Evolutionary conservation across 2,888 invertebrate genomes (phyloP).

Genomic region (Drosophila planitibia): DNA sequence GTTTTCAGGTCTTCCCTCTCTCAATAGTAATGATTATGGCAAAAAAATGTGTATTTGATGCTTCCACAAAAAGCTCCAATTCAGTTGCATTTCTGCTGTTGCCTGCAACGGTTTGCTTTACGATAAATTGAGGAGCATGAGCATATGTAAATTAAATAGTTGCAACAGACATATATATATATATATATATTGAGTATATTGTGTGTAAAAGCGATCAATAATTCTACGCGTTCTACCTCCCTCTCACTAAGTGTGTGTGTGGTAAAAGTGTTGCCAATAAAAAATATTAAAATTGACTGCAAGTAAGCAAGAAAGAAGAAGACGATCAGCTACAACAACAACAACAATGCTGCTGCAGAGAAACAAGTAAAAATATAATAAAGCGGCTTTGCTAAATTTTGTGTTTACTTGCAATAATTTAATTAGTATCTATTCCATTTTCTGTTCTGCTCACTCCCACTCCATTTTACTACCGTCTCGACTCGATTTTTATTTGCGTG

Average conservation of each 20-base stretch:
- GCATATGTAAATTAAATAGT: slow-evolving; percentile 9
- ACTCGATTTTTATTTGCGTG: slow-evolving; percentile 39
- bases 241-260: slow-evolving; percentile 24
- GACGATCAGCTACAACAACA: slow-evolving; percentile 43
- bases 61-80: slow-evolving; percentile 2
- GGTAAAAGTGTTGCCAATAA: slow-evolving; percentile 54
- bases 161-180: not conserved
- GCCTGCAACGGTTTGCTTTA: slow-evolving; percentile 26
- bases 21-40: slow-evolving; percentile 1
- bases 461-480: slow-evolving; percentile 19
- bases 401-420: slow-evolving; percentile 57
- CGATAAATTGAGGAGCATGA: not conserved
- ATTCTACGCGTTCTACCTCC: slow-evolving; percentile 26
- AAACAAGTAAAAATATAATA: slow-evolving; percentile 74
- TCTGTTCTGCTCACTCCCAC: slow-evolving; percentile 21
- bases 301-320: slow-evolving; percentile 33
- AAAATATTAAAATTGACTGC: slow-evolving; percentile 51
- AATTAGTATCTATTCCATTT: slow-evolving; percentile 57
- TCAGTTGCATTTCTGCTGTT: slow-evolving; percentile 48
- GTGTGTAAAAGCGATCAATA: slow-evolving; percentile 50
- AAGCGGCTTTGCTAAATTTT: slow-evolving; percentile 53
- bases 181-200: not conserved
- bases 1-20: not conserved
- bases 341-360: slow-evolving; percentile 75
- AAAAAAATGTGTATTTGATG: slow-evolving; percentile 3